phyloP scores from a whole-genome alignment of 2,888 invertebrate genomes.

The Carterocephalus palaemon region DNA sequence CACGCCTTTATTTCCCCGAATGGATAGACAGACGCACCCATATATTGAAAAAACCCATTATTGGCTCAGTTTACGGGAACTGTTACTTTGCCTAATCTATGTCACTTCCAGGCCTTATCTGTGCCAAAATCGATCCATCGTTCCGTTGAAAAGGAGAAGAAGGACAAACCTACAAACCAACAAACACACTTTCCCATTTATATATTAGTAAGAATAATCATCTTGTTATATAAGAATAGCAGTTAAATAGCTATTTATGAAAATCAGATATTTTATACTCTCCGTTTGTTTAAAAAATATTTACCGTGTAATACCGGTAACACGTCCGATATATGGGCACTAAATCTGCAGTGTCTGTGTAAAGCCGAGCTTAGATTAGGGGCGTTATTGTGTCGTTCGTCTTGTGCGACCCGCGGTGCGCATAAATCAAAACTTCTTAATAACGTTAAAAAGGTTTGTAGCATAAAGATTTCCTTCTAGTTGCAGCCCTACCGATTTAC shows the following conservation, averaged over 20 bases:
- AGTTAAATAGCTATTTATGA: background rate
- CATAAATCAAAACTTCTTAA: constrained; percentile 27
- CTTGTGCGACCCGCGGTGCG: constrained; percentile 41
- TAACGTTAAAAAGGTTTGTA: background rate
- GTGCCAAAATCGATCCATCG: no score
- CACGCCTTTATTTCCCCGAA: no score
- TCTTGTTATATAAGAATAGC: no score
- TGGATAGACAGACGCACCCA: no score
- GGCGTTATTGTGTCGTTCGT: constrained; percentile 64
- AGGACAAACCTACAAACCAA: no score
- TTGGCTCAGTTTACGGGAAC: no score
- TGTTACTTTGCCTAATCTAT: no score
- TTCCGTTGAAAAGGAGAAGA: no score
- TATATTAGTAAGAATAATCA: background rate
- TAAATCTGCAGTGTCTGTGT: constrained; percentile 31
- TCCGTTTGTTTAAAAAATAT: constrained; percentile 15
- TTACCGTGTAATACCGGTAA: constrained; percentile 13
- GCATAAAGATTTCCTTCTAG: background rate
- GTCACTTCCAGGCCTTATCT: no score
- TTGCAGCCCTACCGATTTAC: background rate
- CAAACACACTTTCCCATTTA: no score
- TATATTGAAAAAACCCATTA: no score
- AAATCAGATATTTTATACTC: no score
- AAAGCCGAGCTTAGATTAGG: constrained; percentile 58
- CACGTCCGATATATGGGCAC: constrained; percentile 19